Base-by-base conservation (phyloP, 1,140 invertebrate species). In the Trichogramma pretiosum region DNA sequence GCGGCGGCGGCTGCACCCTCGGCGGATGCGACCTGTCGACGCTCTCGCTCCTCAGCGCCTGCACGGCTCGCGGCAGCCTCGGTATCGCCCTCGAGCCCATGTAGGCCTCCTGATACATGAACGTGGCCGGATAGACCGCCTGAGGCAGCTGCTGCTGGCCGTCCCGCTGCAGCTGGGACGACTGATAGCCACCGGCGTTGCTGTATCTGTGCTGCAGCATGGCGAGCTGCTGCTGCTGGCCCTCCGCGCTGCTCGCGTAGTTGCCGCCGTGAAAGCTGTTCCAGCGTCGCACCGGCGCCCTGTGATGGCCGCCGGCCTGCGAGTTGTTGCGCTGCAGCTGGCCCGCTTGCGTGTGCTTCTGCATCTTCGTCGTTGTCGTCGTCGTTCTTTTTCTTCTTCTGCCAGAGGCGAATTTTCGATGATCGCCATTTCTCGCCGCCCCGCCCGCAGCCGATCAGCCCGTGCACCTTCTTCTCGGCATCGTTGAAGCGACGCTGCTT, bases 211-310 rank as follows among this genome's bases (percentile, higher is more conserved):
- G 30, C 7, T 44, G 28, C 17, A 23, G 26, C 21, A 14, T 22
- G 32, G 17, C 33, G 28, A n/a, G 36, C 18, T 43, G 46, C 10
- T 48, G 52, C 5, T 55, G 47, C 9, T 34, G 46, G 10, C 24
- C 28, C 8, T 10, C 24, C 5, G 21, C n/a, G 21, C 40, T 37
- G 10, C 21, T 26, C 8, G 41, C 43, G 44, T 51, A 51, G 18
- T 51, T 51, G 23, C 64, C 59, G 11, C 63, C 67, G 46, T 77
- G 75, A 51, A 77, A 76, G 48, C 74, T 76, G 61, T 77, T 77
- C 75, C 76, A 77, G 50, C 76, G 61, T 24, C 74, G 63, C 44
- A 76, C 73, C 13, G 74, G 72, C 37, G 67, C 69, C 28, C 67
- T 62, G 37, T 58, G 36, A 39, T 46, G 34, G 48, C 21, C 18